Percentiles rank a stretch among this genome's conserved stretches.
phyloP scores from a whole-genome alignment of 1,140 invertebrate genomes.

The Lordiphosa clarofinis region DNA sequence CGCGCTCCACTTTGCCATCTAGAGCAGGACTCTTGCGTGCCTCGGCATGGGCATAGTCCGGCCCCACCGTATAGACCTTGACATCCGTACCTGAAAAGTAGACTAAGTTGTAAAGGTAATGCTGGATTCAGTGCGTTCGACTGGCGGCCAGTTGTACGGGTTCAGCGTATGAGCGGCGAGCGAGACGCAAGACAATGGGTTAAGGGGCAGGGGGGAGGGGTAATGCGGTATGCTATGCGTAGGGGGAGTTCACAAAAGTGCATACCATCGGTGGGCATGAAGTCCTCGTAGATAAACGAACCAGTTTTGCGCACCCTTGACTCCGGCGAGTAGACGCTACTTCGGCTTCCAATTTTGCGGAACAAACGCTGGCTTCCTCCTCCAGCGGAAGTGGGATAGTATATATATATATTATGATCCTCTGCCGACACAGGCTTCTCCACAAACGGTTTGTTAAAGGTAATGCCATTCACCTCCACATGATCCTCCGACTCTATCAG shows the following conservation, averaged over 20 bases:
- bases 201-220: conserved; percentile 1
- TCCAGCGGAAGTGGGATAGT: conserved; percentile 99
- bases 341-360: conserved; percentile 98
- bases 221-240: background rate
- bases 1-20: conserved; percentile 98
- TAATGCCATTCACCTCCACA: conserved; percentile 97
- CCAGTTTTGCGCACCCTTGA: conserved; percentile 97
- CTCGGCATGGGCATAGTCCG: conserved; percentile 99
- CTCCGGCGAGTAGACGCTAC: conserved; percentile 98
- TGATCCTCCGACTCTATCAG: conserved; percentile 98
- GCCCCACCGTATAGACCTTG: conserved; percentile 87
- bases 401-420: conserved; percentile 99
- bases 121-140: conserved; percentile 78
- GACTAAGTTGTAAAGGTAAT: conserved; percentile 80
- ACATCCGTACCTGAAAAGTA: conserved; percentile 82
- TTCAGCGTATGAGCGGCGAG: conserved; percentile 28
- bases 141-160: conserved; percentile 56
- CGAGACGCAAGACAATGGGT: conserved; percentile 53
- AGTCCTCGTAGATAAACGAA: conserved; percentile 99
- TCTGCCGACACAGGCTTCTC: conserved; percentile 93
- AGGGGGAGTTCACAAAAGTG: too few species aligned
- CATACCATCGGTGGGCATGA: conserved; percentile 99
- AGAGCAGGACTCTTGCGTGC: conserved; percentile 98
- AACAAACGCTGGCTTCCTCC: conserved; percentile 97
- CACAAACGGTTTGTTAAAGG: conserved; percentile 99